Evolutionary conservation across 2,797 vertebrate species (phyloP).

Genomic region (Sandelia bainsii): DNA sequence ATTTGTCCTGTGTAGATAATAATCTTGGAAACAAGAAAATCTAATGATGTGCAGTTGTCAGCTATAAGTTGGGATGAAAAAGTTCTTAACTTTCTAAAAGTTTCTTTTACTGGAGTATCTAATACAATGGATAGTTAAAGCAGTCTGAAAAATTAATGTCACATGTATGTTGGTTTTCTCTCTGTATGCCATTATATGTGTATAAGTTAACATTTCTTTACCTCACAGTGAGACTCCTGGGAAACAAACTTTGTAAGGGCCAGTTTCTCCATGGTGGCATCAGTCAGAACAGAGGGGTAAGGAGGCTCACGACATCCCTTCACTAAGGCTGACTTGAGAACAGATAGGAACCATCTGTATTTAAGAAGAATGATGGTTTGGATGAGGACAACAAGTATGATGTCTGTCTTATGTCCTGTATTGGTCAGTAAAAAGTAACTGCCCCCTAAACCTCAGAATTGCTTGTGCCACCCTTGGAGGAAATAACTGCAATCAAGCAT

Average conservation of each 20-base stretch:
- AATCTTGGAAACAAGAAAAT: too few relatives aligned
- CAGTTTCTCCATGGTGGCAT: slow-evolving; percentile 98
- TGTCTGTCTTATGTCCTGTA: not conserved
- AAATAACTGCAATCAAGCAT: too few relatives aligned
- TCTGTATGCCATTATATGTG: not conserved
- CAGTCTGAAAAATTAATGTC: not conserved
- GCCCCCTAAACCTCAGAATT: too few relatives aligned
- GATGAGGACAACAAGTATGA: not conserved
- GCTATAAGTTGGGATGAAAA: too few relatives aligned
- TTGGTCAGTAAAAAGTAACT: too few relatives aligned
- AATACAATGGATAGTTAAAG: not conserved
- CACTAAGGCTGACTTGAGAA: slow-evolving; percentile 93
- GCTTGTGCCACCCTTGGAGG: too few relatives aligned
- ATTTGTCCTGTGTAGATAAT: too few relatives aligned
- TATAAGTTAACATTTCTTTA: slow-evolving; percentile 52
- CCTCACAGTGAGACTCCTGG: slow-evolving; percentile 94
- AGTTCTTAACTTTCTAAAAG: too few relatives aligned
- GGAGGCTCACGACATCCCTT: slow-evolving; percentile 94
- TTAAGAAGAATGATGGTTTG: not conserved
- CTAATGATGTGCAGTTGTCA: too few relatives aligned
- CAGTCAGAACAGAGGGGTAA: slow-evolving; percentile 92
- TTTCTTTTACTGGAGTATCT: not conserved
- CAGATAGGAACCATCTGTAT: slow-evolving; percentile 91
- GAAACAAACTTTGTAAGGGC: slow-evolving; percentile 95
- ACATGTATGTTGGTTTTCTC: not conserved